phyloP scores from a whole-genome alignment of 2,113 vertebrate genomes.

The Sialia sialis region DNA sequence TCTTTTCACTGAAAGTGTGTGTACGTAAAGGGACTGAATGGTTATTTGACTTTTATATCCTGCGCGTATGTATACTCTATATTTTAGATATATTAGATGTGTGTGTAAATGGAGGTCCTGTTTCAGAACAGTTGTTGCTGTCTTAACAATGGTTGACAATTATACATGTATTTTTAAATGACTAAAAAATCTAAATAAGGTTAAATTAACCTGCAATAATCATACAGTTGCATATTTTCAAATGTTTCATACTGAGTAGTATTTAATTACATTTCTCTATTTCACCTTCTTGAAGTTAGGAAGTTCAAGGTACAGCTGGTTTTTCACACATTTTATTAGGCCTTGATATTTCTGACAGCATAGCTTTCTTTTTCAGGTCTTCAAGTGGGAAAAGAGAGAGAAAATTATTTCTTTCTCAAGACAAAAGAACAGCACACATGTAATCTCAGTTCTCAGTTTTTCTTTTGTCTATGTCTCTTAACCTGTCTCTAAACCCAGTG shows the following conservation, averaged over 20 bases:
- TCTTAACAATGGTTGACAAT: fast-evolving
- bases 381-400: background rate
- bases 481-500: too few relatives aligned
- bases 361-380: background rate
- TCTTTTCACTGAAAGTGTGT: background rate
- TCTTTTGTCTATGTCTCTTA: constrained; percentile 13
- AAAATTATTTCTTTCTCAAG: constrained; percentile 16
- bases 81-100: background rate
- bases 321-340: background rate
- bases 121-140: background rate
- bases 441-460: constrained; percentile 4
- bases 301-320: background rate
- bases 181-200: background rate
- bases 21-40: background rate
- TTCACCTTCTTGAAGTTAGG: background rate
- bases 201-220: background rate
- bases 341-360: background rate
- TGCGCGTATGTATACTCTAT: background rate
- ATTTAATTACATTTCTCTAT: background rate
- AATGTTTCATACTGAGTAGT: background rate
- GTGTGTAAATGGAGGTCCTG: background rate
- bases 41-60: background rate
- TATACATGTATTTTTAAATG: background rate
- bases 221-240: background rate
- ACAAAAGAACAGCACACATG: background rate